Conservation (phyloP, 1,140 invertebrate genomes). For the Argopecten irradians region DNA sequence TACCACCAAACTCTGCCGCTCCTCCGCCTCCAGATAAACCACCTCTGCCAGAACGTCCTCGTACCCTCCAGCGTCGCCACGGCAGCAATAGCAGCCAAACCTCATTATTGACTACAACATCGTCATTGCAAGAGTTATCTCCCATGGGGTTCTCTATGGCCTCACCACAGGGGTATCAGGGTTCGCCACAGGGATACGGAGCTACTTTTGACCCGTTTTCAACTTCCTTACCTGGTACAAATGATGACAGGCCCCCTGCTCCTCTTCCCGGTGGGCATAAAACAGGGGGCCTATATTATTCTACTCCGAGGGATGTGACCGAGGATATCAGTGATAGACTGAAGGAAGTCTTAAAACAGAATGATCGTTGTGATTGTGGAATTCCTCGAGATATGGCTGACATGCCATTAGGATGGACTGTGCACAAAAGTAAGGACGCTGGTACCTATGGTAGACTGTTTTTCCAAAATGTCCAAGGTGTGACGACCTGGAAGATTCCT, state of each 20-base stretch:
- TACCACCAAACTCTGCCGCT: not conserved
- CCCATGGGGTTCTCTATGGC: not conserved
- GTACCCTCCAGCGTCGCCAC: constrained; percentile 27
- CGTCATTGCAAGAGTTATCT: constrained; percentile 19
- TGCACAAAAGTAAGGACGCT: constrained; percentile 49
- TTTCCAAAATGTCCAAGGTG: constrained; percentile 42
- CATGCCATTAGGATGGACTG: constrained; percentile 48
- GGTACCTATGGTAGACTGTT: constrained; percentile 48
- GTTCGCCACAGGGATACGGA: too few relatives aligned
- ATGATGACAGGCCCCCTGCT: constrained; percentile 32
- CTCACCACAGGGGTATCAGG: not conserved
- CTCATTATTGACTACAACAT: constrained; percentile 29
- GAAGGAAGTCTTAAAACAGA: constrained; percentile 49
- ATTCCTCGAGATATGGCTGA: constrained; percentile 51
- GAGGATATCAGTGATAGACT: constrained; percentile 47
- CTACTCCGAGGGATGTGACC: constrained; percentile 38
- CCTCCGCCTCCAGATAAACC: not conserved
- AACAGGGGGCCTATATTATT: constrained; percentile 43
- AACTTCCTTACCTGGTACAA: not conserved
- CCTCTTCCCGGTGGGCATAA: constrained; percentile 38
- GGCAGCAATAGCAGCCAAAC: not conserved
- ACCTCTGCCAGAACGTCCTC: constrained; percentile 34
- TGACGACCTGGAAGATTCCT: constrained; percentile 49
- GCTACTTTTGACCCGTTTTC: not conserved
- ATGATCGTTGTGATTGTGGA: constrained; percentile 53